These are phyloP conservation scores for Drosophila gaucha DNA, from an alignment of 2,888 invertebrate genomes.

Conservation along the genomic window DNA sequence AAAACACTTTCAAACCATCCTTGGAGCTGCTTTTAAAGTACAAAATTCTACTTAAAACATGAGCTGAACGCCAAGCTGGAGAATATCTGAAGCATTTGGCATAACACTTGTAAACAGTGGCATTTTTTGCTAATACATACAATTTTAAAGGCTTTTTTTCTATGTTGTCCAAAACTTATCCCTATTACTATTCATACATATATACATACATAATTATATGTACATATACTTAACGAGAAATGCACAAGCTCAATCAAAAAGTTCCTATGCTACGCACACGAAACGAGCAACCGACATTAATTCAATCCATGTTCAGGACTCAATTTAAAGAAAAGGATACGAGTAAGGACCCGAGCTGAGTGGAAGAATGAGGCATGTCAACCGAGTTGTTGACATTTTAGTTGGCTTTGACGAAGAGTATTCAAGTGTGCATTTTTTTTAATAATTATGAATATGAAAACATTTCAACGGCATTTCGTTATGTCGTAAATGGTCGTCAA, in stretches of 20 bases:
- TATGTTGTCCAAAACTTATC: background rate
- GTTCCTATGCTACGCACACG: slow-evolving; percentile 35
- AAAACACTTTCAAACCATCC: background rate
- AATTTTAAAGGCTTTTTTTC: slow-evolving; percentile 18
- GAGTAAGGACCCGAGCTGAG: slow-evolving; percentile 11
- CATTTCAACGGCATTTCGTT: slow-evolving; percentile 50
- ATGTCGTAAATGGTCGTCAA: slow-evolving; percentile 63
- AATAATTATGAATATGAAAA: slow-evolving; percentile 75
- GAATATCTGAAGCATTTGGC: background rate
- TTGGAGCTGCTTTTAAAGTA: slow-evolving; percentile 17
- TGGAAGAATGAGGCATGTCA: slow-evolving; percentile 47
- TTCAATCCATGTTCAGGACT: slow-evolving; percentile 5
- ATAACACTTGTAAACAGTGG: background rate
- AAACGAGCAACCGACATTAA: slow-evolving; percentile 36
- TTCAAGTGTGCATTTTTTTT: slow-evolving; percentile 75
- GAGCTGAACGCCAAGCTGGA: background rate
- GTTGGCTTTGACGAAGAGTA: slow-evolving; percentile 43
- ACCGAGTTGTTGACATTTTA: slow-evolving; percentile 69
- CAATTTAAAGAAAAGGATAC: slow-evolving; percentile 17
- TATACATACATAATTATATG: slow-evolving; percentile 6
- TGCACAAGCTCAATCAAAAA: slow-evolving; percentile 48
- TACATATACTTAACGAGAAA: slow-evolving; percentile 24
- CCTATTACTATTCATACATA: background rate
- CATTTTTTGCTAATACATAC: background rate
- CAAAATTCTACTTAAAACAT: slow-evolving; percentile 2